A percentile compares a stretch with the other conserved stretches of the same genome.
phyloP scores from a whole-genome alignment of 92 coral and sea anemone species.

The Montipora capitata region DNA sequence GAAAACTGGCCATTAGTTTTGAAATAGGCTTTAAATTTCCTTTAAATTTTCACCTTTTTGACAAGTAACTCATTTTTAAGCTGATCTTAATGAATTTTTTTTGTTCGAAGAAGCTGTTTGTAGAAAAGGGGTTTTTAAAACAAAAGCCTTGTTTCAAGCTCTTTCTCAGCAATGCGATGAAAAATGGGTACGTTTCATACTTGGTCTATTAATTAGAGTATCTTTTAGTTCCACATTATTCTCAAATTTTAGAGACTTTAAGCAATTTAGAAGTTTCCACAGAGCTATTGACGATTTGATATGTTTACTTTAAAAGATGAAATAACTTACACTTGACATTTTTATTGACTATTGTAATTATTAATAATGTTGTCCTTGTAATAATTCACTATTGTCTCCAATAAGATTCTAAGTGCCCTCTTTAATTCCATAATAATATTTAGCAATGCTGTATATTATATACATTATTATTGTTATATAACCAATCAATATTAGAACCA shows the following conservation, averaged over 20 bases:
- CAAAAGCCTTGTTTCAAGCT: background rate
- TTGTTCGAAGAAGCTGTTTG: no score
- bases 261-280: conserved; percentile 5
- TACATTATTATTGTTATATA: background rate
- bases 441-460: no score
- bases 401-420: conserved; percentile 3
- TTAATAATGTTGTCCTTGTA: no score
- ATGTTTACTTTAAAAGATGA: no score
- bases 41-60: background rate
- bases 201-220: background rate
- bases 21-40: background rate
- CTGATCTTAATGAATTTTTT: background rate
- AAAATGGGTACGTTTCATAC: background rate
- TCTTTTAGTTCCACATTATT: no score
- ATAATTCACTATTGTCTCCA: no score
- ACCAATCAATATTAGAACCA: background rate
- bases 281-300: background rate
- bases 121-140: no score
- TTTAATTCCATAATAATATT: conserved; percentile 1
- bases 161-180: conserved; percentile 3
- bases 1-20: no score
- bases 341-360: no score
- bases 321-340: no score
- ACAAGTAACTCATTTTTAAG: background rate
- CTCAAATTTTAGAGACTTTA: background rate